These are phyloP conservation scores for Fragum fragum DNA, from an alignment of 2,888 invertebrate species.

Conservation along the genomic window DNA sequence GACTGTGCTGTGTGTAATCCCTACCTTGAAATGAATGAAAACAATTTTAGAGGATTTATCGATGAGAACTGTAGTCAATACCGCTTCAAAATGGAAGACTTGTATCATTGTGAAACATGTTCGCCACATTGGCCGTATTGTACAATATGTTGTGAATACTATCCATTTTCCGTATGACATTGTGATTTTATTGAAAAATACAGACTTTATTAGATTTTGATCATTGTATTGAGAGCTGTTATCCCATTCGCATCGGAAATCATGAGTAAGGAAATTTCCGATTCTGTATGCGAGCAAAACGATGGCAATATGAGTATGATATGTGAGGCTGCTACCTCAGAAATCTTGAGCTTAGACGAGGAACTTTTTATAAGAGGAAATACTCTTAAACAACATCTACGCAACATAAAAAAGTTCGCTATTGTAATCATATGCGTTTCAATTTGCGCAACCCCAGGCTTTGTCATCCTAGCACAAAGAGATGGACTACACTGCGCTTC, in stretches of 20 bases:
- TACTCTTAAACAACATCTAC: neutral
- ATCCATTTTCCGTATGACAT: neutral
- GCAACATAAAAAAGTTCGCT: conserved; percentile 1
- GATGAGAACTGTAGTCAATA: too few species aligned
- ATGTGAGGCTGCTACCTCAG: neutral
- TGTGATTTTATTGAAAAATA: neutral
- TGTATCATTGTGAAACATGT: too few species aligned
- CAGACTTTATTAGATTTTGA: neutral
- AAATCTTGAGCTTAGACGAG: neutral
- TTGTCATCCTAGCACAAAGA: conserved; percentile 7
- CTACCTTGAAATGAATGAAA: too few species aligned
- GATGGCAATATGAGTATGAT: neutral
- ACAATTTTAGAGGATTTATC: too few species aligned
- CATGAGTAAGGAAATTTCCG: neutral
- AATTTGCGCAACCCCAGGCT: neutral
- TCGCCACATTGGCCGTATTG: too few species aligned
- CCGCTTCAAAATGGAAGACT: too few species aligned
- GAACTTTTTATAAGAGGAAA: conserved; percentile 7
- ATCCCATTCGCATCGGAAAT: neutral
- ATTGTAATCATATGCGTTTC: neutral
- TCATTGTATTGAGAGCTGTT: neutral
- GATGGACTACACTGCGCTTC: neutral
- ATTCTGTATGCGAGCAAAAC: neutral
- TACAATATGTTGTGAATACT: too few species aligned
- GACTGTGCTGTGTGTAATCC: too few species aligned